phyloP scores from a whole-genome alignment of 2,888 invertebrate genomes.

The Sinhomidia bicolor region DNA sequence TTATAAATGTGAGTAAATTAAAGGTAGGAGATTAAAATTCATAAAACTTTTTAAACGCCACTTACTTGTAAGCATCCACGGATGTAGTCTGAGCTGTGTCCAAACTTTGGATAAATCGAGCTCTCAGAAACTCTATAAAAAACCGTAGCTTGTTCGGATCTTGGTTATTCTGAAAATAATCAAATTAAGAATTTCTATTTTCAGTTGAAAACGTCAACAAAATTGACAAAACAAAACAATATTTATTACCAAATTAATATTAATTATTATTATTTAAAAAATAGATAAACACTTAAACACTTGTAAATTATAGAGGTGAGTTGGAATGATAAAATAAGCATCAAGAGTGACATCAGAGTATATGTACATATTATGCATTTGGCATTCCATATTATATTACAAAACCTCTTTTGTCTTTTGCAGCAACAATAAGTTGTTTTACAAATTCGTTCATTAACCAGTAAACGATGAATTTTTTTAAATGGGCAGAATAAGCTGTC shows the following conservation, averaged over 20 bases:
- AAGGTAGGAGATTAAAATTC: no score
- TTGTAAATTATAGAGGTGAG: neutral
- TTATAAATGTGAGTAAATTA: no score
- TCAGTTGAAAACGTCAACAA: neutral
- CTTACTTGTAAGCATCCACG: constrained; percentile 79
- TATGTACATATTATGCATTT: neutral
- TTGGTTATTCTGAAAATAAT: constrained; percentile 75
- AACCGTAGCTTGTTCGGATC: constrained; percentile 80
- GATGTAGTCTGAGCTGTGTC: constrained; percentile 79
- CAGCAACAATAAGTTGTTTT: no score
- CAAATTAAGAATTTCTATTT: neutral
- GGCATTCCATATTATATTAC: neutral
- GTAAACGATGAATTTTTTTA: no score
- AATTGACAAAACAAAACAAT: neutral
- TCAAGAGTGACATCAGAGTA: neutral
- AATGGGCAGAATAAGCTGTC: no score
- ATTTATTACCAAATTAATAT: no score
- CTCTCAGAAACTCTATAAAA: constrained; percentile 78
- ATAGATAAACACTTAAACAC: neutral
- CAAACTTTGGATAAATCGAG: constrained; percentile 78
- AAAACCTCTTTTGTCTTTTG: neutral
- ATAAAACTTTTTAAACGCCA: neutral
- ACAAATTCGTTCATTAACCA: no score
- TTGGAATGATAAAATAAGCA: neutral
- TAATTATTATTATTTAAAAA: no score